Percentiles rank a stretch among this genome's conserved stretches.
phyloP scores from a whole-genome alignment of 2,888 invertebrate genomes.

The Andrena flavipes region DNA sequence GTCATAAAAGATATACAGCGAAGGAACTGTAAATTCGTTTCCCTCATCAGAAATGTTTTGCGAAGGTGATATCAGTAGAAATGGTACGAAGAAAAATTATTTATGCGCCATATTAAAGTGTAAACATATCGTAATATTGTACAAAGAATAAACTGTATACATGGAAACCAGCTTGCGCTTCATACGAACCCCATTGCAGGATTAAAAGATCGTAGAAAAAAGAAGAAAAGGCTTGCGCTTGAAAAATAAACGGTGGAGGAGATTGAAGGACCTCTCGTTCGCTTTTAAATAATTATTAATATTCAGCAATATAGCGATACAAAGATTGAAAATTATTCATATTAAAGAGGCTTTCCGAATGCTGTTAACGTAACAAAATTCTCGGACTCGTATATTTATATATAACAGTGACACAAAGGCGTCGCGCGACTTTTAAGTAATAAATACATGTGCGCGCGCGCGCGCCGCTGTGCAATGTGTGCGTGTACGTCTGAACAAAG shows the following conservation, averaged over 20 bases:
- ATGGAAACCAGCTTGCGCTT: conserved; percentile 23
- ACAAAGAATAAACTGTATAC: conserved; percentile 69
- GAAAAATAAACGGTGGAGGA: background rate
- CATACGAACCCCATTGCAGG: background rate
- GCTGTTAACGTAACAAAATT: conserved; percentile 63
- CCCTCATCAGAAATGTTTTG: conserved; percentile 52
- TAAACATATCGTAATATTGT: conserved; percentile 70
- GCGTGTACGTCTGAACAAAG: conserved; percentile 41
- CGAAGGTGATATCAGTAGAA: conserved; percentile 48
- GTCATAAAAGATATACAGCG: conserved; percentile 34
- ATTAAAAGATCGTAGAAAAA: background rate
- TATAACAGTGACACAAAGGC: conserved; percentile 60
- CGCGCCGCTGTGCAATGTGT: conserved; percentile 25
- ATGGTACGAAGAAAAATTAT: conserved; percentile 49
- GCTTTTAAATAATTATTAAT: conserved; percentile 68
- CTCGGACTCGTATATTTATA: conserved; percentile 34
- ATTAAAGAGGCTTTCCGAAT: conserved; percentile 44
- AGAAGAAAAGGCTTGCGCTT: background rate
- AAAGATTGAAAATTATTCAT: conserved; percentile 64
- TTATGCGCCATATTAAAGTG: conserved; percentile 63
- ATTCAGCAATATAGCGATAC: conserved; percentile 67
- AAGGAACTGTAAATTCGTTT: conserved; percentile 58
- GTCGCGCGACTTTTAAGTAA: conserved; percentile 64
- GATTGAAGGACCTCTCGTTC: background rate
- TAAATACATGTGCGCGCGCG: conserved; percentile 65